Percentiles rank a stretch among this genome's conserved stretches.
phyloP scores from a whole-genome alignment of 2,888 invertebrate genomes.

The Macrosoma leucophasiata region DNA sequence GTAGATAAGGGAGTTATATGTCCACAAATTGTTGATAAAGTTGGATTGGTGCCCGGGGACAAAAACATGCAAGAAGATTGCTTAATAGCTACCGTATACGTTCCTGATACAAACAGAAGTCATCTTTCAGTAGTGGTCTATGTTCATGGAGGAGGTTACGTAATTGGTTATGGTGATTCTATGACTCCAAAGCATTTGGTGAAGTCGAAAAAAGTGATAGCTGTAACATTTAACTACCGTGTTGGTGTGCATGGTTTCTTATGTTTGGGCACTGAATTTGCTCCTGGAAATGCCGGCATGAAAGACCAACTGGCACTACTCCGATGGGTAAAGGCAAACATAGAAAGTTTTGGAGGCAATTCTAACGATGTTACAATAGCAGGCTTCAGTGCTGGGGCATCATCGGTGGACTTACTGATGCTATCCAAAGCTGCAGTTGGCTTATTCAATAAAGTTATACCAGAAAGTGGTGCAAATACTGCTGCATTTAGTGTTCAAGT shows the following conservation, averaged over 20 bases:
- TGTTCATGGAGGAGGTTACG: conserved; percentile 59
- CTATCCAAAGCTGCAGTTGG: conserved; percentile 40
- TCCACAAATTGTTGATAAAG: conserved; percentile 28
- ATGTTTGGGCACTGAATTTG: conserved; percentile 33
- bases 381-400: conserved; percentile 47
- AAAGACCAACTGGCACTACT: conserved; percentile 38
- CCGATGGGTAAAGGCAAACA: conserved; percentile 37
- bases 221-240: conserved; percentile 47
- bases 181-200: conserved; percentile 33
- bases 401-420: conserved; percentile 41
- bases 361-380: conserved; percentile 37
- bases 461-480: too few species aligned
- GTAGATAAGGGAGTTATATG: conserved; percentile 29
- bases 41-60: conserved; percentile 7
- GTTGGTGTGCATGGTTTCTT: conserved; percentile 35
- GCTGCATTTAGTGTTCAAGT: too few species aligned
- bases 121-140: conserved; percentile 49
- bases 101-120: conserved; percentile 28
- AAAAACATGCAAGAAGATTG: conserved; percentile 30
- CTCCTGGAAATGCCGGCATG: conserved; percentile 39
- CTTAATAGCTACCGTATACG: conserved; percentile 32
- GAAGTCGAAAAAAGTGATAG: conserved; percentile 33
- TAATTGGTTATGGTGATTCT: conserved; percentile 40
- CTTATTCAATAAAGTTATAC: conserved; percentile 43
- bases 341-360: conserved; percentile 36